A percentile compares a stretch with the other conserved stretches of the same genome.
phyloP scores from a whole-genome alignment of 2,113 vertebrate genomes.

The Salvelinus namaycush region DNA sequence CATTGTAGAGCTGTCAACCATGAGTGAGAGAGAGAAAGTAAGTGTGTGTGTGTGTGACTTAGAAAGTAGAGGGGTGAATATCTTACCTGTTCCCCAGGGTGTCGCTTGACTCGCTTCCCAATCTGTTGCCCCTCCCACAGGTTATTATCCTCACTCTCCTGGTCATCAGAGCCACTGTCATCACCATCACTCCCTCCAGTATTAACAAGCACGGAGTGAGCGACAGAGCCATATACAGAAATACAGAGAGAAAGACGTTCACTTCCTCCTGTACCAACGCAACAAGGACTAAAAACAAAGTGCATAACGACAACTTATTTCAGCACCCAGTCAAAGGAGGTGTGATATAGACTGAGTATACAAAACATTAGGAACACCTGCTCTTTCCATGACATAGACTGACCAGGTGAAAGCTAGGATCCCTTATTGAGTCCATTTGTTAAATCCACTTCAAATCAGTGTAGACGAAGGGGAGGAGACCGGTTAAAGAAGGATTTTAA shows the following conservation, averaged over 20 bases:
- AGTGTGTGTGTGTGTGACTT: not conserved
- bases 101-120: conserved; percentile 82
- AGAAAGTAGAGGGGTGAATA: not conserved
- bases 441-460: too few relatives aligned
- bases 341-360: too few relatives aligned
- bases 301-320: too few relatives aligned
- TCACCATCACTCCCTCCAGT: conserved; percentile 68
- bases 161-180: conserved; percentile 63
- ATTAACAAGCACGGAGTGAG: conserved; percentile 3
- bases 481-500: too few relatives aligned
- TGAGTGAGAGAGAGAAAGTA: not conserved
- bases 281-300: too few relatives aligned
- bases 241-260: not conserved
- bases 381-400: too few relatives aligned
- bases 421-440: too few relatives aligned
- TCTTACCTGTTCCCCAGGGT: conserved; percentile 71
- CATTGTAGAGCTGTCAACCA: too few relatives aligned
- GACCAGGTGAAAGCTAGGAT: too few relatives aligned
- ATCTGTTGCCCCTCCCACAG: conserved; percentile 93
- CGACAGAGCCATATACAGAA: not conserved
- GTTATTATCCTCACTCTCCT: conserved; percentile 78
- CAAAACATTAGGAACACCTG: too few relatives aligned
- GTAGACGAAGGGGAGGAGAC: too few relatives aligned
- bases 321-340: too few relatives aligned
- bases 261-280: not conserved